Conservation (phyloP, 2,113 vertebrate species). For the Grammomys dolichurus region DNA sequence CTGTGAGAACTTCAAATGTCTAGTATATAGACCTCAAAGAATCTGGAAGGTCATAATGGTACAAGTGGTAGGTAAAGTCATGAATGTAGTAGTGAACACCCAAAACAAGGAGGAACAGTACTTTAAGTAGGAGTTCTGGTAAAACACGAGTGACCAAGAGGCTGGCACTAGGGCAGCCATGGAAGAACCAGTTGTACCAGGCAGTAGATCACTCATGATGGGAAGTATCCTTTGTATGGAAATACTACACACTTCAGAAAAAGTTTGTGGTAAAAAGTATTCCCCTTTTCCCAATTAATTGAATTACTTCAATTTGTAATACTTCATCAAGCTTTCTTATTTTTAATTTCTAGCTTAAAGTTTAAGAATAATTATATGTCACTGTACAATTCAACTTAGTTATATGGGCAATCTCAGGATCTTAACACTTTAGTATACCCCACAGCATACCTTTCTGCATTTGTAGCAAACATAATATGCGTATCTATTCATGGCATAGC, state of each 20-base stretch:
- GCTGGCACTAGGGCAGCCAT: neutral
- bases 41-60: neutral
- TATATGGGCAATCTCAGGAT: neutral
- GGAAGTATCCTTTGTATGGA: neutral
- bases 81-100: neutral
- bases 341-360: constrained; percentile 36
- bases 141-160: neutral
- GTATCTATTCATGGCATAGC: constrained; percentile 99
- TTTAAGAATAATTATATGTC: constrained; percentile 11
- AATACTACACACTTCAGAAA: constrained; percentile 32
- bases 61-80: neutral
- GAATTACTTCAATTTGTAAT: constrained; percentile 24
- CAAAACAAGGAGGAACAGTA: neutral
- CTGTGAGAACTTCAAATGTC: constrained; percentile 13
- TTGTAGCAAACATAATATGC: constrained; percentile 99
- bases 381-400: constrained; percentile 18
- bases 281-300: neutral
- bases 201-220: neutral
- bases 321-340: neutral
- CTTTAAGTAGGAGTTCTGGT: neutral
- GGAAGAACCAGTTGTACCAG: neutral
- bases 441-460: constrained; percentile 95
- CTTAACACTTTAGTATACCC: neutral
- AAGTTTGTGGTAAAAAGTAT: constrained; percentile 7
- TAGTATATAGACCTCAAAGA: neutral